Evolutionary conservation across 2,888 invertebrate genomes (phyloP).

Genomic region (Idaea biselata): DNA sequence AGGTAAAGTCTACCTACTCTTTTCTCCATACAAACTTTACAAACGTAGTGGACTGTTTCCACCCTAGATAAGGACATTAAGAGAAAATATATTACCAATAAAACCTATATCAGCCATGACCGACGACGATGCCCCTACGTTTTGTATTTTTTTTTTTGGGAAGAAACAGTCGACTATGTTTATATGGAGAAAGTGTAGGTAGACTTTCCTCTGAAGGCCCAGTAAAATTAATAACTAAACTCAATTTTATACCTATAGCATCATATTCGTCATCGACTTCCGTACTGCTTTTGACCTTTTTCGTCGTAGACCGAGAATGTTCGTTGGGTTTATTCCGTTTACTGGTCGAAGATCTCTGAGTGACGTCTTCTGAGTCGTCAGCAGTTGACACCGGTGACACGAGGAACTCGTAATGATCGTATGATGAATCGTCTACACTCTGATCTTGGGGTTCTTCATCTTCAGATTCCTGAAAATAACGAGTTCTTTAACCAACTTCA

Average conservation of each 20-base stretch:
- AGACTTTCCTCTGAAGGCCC: no score
- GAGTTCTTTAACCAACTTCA: not conserved
- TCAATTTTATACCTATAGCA: conserved; percentile 55
- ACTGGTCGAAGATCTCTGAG: conserved; percentile 12
- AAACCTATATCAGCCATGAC: no score
- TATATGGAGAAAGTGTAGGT: no score
- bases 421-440: not conserved
- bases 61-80: no score
- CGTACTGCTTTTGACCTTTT: conserved; percentile 30
- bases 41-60: no score
- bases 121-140: no score
- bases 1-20: no score
- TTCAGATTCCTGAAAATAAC: not conserved
- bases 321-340: conserved; percentile 9
- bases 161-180: no score
- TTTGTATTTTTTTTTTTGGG: no score
- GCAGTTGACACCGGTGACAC: not conserved
- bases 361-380: conserved; percentile 1
- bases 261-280: conserved; percentile 69
- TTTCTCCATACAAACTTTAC: no score
- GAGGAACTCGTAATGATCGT: not conserved
- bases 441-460: not conserved
- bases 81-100: no score
- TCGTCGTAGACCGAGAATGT: conserved; percentile 9
- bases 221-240: conserved; percentile 9